Evolutionary conservation across 2,888 invertebrate genomes (phyloP).

Genomic region (Pristionchus entomophagus): DNA sequence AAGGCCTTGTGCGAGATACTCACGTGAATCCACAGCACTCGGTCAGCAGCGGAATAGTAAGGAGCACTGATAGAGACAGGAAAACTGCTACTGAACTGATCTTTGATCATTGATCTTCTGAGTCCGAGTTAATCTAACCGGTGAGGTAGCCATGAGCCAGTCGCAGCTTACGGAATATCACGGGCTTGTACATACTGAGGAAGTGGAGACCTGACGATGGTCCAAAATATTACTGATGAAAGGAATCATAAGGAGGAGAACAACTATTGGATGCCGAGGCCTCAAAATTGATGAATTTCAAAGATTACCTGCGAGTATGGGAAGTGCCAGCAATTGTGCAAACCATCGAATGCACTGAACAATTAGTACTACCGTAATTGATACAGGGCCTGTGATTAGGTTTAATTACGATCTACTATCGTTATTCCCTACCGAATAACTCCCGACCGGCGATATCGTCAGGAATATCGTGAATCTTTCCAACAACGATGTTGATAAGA

Average conservation of each 20-base stretch:
- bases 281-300: too few species aligned
- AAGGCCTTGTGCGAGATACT: too few species aligned
- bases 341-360: constrained; percentile 44
- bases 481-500: not conserved
- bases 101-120: not conserved
- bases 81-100: not conserved
- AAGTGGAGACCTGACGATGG: constrained; percentile 27
- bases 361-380: not conserved
- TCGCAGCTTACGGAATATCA: not conserved
- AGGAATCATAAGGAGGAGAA: too few species aligned
- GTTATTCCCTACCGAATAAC: not conserved
- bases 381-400: not conserved
- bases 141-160: not conserved
- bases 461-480: constrained; percentile 25
- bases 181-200: constrained; percentile 4
- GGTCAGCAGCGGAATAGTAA: not conserved
- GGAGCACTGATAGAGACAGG: not conserved
- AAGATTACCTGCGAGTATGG: too few species aligned
- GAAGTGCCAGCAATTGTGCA: constrained; percentile 26
- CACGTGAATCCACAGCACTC: constrained; percentile 30
- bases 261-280: too few species aligned
- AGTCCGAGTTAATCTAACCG: not conserved
- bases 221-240: too few species aligned
- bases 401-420: not conserved
- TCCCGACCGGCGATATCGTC: not conserved